Base-by-base conservation (phyloP, 35 echinoderm and acorn worm species). In the Apostichopus japonicus region DNA sequence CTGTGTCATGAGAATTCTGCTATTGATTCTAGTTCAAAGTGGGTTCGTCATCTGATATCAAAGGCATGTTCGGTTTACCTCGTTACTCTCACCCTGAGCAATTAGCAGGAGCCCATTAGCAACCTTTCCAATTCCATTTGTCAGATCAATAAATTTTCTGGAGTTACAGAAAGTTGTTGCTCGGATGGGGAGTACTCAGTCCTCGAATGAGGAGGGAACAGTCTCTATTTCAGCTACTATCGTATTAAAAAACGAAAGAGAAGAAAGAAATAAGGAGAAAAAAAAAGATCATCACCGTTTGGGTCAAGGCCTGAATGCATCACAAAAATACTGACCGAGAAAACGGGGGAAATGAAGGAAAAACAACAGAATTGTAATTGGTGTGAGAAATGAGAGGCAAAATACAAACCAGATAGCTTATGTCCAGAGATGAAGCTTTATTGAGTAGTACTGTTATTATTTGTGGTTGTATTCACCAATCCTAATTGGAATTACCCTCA, bases 81-180 rank as follows among this genome's bases (percentile, higher is more conserved):
- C 81, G 86, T 89, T 89, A 89, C 86, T 89, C 67, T 73, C 86
- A 89, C 86, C 86, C 86, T 89, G 86, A 89, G 86, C 86, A 89
- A 89, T 89, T 89, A 89, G 86, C 86, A 89, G 17, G 86, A 73
- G 86, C 86, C 86, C 86, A 89, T 89, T 89, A 89, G 86, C 86
- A 89, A 73, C 86, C 86, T 89, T 89, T 89, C 86, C 86, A 89
- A 89, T 89, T 89, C 86, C 86, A 89, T 89, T 89, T 89, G 86
- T 89, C 61, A 73, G 86, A 89, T 89, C 86, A 89, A 89, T 89
- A 89, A 89, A 67, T 89, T 89, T 89, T 89, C 86, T 89, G 59
- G 86, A 89, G 86, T 73, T 51, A 89, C 86, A 72, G 86, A 72
- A 89, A 89, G 67, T 89, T 89, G 86, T 89, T 89, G 86, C 86